Conservation (phyloP, 1,140 invertebrate species). For the Holotrichia oblita region DNA sequence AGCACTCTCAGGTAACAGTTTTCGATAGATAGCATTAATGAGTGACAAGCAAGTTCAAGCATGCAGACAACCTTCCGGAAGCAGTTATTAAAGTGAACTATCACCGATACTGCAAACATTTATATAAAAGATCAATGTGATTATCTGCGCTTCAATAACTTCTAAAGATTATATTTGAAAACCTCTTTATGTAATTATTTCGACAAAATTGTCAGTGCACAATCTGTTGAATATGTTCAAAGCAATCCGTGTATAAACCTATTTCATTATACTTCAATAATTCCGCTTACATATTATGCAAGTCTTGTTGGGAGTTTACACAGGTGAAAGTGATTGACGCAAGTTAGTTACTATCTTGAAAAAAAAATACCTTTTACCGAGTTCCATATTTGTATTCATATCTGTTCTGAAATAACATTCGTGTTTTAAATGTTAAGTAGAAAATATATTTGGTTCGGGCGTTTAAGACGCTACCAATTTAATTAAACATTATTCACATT, state of each 20-base stretch:
- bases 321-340: conserved; percentile 3
- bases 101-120: no score
- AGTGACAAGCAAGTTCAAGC: background rate
- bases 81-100: no score
- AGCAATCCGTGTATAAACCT: background rate
- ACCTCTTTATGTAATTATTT: no score
- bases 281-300: background rate
- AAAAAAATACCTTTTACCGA: background rate
- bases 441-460: no score
- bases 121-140: no score
- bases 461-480: no score
- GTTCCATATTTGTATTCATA: background rate
- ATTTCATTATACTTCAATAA: background rate
- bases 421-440: background rate
- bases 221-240: background rate
- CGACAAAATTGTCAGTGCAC: background rate
- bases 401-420: background rate
- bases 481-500: no score
- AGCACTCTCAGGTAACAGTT: background rate
- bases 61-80: background rate
- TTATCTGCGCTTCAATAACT: no score
- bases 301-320: background rate
- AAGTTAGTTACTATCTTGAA: background rate
- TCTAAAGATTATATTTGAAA: no score
- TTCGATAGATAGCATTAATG: background rate